A percentile compares a stretch with the other conserved stretches of the same genome.
phyloP scores from a whole-genome alignment of 2,888 invertebrate genomes.

The Hypolimnas misippus region DNA sequence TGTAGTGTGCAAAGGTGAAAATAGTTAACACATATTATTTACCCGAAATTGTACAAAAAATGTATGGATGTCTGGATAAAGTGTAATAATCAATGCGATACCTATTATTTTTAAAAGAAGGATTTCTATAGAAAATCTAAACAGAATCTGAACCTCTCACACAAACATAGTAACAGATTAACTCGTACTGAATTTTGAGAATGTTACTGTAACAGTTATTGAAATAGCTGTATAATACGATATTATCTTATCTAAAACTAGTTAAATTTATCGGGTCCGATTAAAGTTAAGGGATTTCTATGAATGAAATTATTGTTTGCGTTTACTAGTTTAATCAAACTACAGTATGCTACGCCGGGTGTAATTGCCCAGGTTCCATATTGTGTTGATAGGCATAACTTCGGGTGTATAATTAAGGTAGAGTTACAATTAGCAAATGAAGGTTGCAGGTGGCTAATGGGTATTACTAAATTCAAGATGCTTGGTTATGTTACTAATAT shows the following conservation, averaged over 20 bases:
- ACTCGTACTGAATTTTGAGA: too few relatives aligned
- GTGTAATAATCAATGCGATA: too few relatives aligned
- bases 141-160: too few relatives aligned
- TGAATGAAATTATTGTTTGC: conserved; percentile 23
- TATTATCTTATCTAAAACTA: background rate
- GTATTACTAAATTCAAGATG: background rate
- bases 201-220: too few relatives aligned
- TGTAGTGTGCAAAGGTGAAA: too few relatives aligned
- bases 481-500: background rate
- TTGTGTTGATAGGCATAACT: conserved; percentile 27
- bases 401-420: conserved; percentile 9
- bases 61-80: too few relatives aligned
- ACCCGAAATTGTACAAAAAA: too few relatives aligned
- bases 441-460: conserved; percentile 4
- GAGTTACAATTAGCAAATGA: conserved; percentile 7
- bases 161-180: too few relatives aligned
- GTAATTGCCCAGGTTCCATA: conserved; percentile 29
- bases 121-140: too few relatives aligned
- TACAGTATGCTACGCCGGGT: conserved; percentile 9
- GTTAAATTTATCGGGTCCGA: conserved; percentile 23
- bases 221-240: too few relatives aligned
- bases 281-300: conserved; percentile 28
- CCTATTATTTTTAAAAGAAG: too few relatives aligned
- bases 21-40: too few relatives aligned
- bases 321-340: conserved; percentile 28